Evolutionary conservation across 1,140 invertebrate species (phyloP).

Genomic region (Aphis craccivora): DNA sequence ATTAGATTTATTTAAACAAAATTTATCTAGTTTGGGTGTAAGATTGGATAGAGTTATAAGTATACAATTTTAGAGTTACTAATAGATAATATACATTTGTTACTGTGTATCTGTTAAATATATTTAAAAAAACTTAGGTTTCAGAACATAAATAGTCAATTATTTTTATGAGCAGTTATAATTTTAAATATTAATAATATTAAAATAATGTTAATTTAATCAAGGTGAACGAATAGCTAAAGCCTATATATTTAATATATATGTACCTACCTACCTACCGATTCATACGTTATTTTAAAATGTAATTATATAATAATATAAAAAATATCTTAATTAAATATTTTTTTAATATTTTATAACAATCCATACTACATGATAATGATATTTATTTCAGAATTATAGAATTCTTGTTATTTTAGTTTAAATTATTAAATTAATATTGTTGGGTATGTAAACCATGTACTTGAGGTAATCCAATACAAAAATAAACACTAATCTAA

Average conservation of each 20-base stretch:
- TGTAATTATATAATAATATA: neutral
- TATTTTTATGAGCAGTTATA: neutral
- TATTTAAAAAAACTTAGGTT: neutral
- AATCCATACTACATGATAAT: neutral
- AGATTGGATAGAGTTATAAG: neutral
- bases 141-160: neutral
- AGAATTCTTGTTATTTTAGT: neutral
- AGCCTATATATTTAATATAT: neutral
- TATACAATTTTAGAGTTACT: neutral
- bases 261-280: neutral
- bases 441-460: neutral
- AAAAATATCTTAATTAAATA: neutral
- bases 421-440: neutral
- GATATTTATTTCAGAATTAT: neutral
- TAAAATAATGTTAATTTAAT: conserved; percentile 3
- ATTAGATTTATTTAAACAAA: too few relatives aligned
- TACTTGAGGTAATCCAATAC: neutral
- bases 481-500: neutral
- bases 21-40: neutral
- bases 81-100: neutral
- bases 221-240: neutral
- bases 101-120: neutral
- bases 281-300: neutral
- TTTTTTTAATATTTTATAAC: neutral
- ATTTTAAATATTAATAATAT: neutral